Base-by-base conservation (phyloP, 2,113 vertebrate species). In the Pteronura brasiliensis region DNA sequence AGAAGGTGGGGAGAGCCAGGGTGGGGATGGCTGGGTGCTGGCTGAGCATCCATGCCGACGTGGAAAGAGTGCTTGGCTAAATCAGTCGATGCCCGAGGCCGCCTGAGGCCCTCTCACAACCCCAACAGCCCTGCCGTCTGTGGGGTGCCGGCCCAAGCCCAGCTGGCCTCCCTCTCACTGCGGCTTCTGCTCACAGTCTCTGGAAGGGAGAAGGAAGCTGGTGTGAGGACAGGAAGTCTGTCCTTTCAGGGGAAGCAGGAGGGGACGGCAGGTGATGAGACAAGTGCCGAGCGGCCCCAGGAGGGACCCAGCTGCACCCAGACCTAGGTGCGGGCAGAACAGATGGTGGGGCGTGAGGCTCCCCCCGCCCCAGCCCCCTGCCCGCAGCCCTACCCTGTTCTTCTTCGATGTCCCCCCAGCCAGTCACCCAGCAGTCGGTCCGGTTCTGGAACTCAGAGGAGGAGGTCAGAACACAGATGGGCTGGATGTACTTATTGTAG, bases 341-440 rank as follows among this genome's bases (percentile, higher is more conserved):
- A 25, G 14, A 52, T 7, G 12, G 6, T 2, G 7, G 6, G 5
- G 20, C 44, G 34, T 1, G 12, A 23, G 3, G 6, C 31, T 57
- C 4, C 44, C 39, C 44, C 65, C 55, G 6, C 55, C 18, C 55
- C 52, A 18, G 52, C 63, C 3, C 92, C 57, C 49, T 83, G 52
- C 55, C 39, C 83, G 88, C 91, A 80, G 29, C 12, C 97, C 96
- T 79, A 97, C 59, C 4, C 2, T 92, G 3, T 6, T 36, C 5
- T 23, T 98, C 96, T 4, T 1, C 0, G 27, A 81, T 6, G 14
- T 83, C 1, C 17, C 96, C 98, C 98, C 97, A 98, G 97, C 97
- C 94, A 0, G 97, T 98, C 95, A 98, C 97, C 97, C 97, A 98
- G 94, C 97, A 98, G 96, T 98, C 93, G 4, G 18, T 94, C 23